Conservation (phyloP, 1,140 invertebrate species). For the Hyposmocoma kahamanoa region DNA sequence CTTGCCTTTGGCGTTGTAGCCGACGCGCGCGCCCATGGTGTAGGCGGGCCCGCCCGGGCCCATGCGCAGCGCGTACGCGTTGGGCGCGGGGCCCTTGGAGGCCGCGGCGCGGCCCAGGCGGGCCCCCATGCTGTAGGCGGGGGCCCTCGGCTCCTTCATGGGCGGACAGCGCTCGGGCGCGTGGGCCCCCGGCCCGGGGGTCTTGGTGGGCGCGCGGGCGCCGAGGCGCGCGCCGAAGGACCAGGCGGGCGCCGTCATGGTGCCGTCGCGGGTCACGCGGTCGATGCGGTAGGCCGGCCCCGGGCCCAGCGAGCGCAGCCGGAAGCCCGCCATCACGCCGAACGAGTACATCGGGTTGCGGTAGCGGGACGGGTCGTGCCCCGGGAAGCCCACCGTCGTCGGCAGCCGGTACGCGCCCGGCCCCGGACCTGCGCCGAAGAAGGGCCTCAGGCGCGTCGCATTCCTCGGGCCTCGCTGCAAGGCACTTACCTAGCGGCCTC, state of each 20-base stretch:
- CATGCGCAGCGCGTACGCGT: conserved; percentile 72
- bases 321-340: conserved; percentile 42
- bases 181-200: conserved; percentile 73
- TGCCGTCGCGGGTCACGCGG: conserved; percentile 62
- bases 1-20: conserved; percentile 27
- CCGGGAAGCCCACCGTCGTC: conserved; percentile 72
- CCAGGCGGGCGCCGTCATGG: conserved; percentile 66
- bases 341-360: conserved; percentile 77
- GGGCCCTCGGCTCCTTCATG: conserved; percentile 65
- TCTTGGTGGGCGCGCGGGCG: not conserved
- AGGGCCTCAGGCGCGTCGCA: not conserved
- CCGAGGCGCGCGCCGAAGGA: conserved; percentile 63
- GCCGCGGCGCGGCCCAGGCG: conserved; percentile 53
- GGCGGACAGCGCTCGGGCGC: conserved; percentile 64
- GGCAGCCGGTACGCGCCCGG: conserved; percentile 77
- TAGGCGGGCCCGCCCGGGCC: conserved; percentile 37
- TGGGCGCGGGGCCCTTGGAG: conserved; percentile 73
- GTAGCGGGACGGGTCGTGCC: conserved; percentile 75
- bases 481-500: conserved; percentile 46
- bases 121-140: conserved; percentile 73
- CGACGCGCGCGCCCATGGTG: conserved; percentile 56
- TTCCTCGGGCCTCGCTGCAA: no score
- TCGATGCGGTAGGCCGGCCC: conserved; percentile 72
- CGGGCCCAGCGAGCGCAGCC: conserved; percentile 47
- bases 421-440: conserved; percentile 69